Base-by-base conservation (phyloP, 2,888 invertebrate genomes). In the Eulithis prunata region DNA sequence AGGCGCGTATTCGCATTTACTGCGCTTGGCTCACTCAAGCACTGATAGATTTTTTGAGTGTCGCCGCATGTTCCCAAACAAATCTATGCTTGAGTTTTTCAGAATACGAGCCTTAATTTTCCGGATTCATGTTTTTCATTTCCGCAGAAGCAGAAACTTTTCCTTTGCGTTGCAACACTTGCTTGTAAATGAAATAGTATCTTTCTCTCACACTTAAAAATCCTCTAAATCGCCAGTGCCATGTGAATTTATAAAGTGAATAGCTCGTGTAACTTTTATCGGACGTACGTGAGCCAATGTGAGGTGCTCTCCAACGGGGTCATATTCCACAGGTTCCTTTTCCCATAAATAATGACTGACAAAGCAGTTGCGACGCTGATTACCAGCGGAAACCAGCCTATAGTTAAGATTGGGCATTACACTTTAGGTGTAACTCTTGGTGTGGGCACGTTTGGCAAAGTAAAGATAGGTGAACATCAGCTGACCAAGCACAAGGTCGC, bases 381-480 rank as follows among this genome's bases (percentile, higher is more conserved):
- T 45, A 68, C 86, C 51, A 88, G 87, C 78, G 88, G 89, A 66
- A 78, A 78, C 69, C 97, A 96, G 86, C 97, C 97, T 63, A 95
- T 97, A 73, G 97, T 99, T 45, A 99, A 98, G 94, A 99, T 99
- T 83, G 99, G 99, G 0, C 99, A 99, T 90, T 99, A 99, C 89
- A 97, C 98, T 61, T 93, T 99, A 57, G 99, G 99, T 1, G 89
- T 90, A 45, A 95, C 95, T 2, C 94, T 99, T 52, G 99, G 99
- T 46, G 98, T 99, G 46, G 99, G 99, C 38, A 99, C 99, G 4
- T 99, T 99, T 93, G 99, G 99, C 64, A 99, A 99, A 94, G 99
- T 99, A 3, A 99, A 99, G 94, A 98, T 99, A 82, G 99, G 99
- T 10, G 98, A 98, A 83, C 99, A 99, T 94, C 98, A 99, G 82